Conservation (phyloP, 2,113 vertebrate species). For the Notarius lentiginosus region DNA sequence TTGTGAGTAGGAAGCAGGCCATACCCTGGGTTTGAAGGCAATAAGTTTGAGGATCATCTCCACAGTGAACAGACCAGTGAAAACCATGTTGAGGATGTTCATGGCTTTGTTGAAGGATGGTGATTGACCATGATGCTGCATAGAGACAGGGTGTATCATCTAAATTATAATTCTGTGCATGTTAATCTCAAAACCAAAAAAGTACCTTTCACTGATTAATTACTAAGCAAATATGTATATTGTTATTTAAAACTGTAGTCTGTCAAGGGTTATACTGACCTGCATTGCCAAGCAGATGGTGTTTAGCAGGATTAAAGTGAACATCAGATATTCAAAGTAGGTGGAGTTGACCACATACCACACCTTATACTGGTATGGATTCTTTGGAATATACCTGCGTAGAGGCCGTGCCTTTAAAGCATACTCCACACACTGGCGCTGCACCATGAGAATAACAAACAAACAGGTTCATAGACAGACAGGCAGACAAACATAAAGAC, state of each 20-base stretch:
- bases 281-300: constrained; percentile 99
- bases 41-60: constrained; percentile 99
- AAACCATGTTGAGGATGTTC: constrained; percentile 99
- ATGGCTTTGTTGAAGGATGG: constrained; percentile 93
- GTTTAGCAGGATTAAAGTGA: constrained; percentile 97
- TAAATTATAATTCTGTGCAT: neutral
- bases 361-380: constrained; percentile 98
- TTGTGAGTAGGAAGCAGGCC: constrained; percentile 38
- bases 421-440: constrained; percentile 98
- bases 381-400: constrained; percentile 96
- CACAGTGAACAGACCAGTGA: constrained; percentile 98
- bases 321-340: constrained; percentile 99
- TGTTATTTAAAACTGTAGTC: neutral
- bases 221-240: neutral
- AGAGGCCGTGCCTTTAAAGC: constrained; percentile 94
- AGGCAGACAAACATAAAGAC: constrained; percentile 6
- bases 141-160: constrained; percentile 33
- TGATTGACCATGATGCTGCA: constrained; percentile 96
- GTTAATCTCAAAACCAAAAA: neutral
- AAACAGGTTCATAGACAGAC: constrained; percentile 17
- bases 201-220: neutral
- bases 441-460: constrained; percentile 51
- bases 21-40: constrained; percentile 99
- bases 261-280: constrained; percentile 67
- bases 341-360: constrained; percentile 99